Evolutionary conservation across 2,797 vertebrate genomes (phyloP), one percentile per base, ranked within the genome.

Genomic region (Pitangus sulphuratus): DNA sequence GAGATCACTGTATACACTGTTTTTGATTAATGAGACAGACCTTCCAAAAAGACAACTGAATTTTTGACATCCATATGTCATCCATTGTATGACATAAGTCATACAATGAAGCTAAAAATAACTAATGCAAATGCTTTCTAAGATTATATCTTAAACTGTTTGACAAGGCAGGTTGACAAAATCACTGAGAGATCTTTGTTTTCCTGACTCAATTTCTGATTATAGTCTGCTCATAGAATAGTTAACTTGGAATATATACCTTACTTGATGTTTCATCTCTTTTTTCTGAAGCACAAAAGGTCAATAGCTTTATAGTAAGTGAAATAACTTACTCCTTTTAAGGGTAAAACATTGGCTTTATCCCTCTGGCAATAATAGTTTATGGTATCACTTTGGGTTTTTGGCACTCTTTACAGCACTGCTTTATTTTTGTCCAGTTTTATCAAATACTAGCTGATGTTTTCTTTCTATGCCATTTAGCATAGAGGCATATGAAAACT

Each of bases 1-100:
- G 7, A 77, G 44, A 39, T 58, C 47, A 26, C 20, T n/a, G 3
- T 31, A 58, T 48, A 47, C 2, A 35, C 8, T 45, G 1, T 0
- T 35, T 11, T n/a, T 18, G 12, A 53, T 62, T 65, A 86, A 53
- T 39, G 44, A 2, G 3, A 57, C 8, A 21, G 35, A 75, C 16
- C 44, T 40, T n/a, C 35, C 0, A 1, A 62, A 70, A 86, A 72
- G 19, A 15, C 33, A 6, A 50, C 9, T 76, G 25, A 71, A 50
- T 0, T 1, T 50, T 6, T 58, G 40, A 17, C 9, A 89, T 72
- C 44, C 14, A 3, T 54, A 26, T 35, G n/a, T n/a, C n/a, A n/a
- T n/a, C n/a, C n/a, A n/a, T n/a, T n/a, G n/a, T n/a, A n/a, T n/a
- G n/a, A 35, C 8, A 64, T 61, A 85, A 81, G 3, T 72, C 14